Conservation (phyloP, 2,888 invertebrate genomes). For the Phyllotreta cruciferae region DNA sequence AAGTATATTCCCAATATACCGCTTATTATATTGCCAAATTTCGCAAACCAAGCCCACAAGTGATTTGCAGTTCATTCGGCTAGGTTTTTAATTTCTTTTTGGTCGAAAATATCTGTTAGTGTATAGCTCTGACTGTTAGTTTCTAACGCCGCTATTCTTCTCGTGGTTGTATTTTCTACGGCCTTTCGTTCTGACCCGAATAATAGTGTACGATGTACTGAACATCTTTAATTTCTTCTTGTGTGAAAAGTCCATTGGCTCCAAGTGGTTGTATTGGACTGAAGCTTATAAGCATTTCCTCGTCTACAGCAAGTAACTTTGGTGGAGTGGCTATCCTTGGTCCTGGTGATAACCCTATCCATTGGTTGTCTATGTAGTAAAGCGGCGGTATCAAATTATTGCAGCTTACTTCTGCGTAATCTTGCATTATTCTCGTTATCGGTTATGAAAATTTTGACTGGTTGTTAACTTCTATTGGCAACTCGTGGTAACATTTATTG, state of each 20-base stretch:
- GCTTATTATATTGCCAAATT: constrained; percentile 24
- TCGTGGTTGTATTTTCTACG: constrained; percentile 35
- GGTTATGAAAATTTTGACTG: no score
- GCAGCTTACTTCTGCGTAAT: constrained; percentile 34
- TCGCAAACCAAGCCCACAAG: constrained; percentile 34
- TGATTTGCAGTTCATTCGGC: constrained; percentile 30
- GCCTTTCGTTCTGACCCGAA: constrained; percentile 31
- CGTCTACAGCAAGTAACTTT: constrained; percentile 21
- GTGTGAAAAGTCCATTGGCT: constrained; percentile 33
- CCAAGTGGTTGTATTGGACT: constrained; percentile 39
- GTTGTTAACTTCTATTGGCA: no score
- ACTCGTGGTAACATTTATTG: background rate
- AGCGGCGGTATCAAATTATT: constrained; percentile 35
- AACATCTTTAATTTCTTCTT: constrained; percentile 35
- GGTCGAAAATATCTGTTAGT: constrained; percentile 29
- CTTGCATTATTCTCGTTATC: constrained; percentile 39
- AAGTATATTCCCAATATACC: constrained; percentile 34
- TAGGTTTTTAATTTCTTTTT: constrained; percentile 30
- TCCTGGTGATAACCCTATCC: constrained; percentile 35
- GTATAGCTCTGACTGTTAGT: constrained; percentile 32
- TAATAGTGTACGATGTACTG: constrained; percentile 13
- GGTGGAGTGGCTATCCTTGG: constrained; percentile 23
- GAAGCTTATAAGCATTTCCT: constrained; percentile 23
- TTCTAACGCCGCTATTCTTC: constrained; percentile 32
- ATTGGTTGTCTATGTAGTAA: constrained; percentile 36